phyloP scores from a whole-genome alignment of 1,140 invertebrate genomes.

The Cataglyphis hispanica region DNA sequence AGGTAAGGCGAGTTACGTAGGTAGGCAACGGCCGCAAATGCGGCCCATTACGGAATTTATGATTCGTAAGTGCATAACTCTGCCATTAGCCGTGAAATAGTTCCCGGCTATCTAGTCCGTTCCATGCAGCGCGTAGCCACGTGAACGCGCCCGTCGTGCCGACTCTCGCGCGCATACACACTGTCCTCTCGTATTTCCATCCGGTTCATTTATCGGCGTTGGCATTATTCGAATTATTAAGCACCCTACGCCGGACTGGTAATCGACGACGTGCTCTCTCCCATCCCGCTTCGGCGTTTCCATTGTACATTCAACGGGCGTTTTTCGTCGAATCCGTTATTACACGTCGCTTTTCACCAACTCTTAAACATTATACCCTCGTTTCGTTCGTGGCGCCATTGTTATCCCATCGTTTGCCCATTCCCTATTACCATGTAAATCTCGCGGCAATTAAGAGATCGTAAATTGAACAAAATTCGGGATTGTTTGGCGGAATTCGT shows the following conservation, averaged over 20 bases:
- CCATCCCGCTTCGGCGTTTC: background rate
- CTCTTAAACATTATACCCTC: constrained; percentile 42
- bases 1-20: constrained; percentile 61
- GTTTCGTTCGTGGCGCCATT: background rate
- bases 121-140: constrained; percentile 60
- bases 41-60: constrained; percentile 77
- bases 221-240: constrained; percentile 75
- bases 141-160: constrained; percentile 34
- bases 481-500: background rate
- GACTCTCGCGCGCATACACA: background rate
- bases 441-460: constrained; percentile 42
- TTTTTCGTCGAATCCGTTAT: constrained; percentile 49
- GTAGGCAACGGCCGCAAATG: constrained; percentile 51
- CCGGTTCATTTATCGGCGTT: constrained; percentile 71
- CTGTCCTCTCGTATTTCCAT: constrained; percentile 70
- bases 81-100: constrained; percentile 79
- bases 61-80: constrained; percentile 80
- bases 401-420: constrained; percentile 39
- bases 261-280: constrained; percentile 30
- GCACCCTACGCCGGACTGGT: constrained; percentile 38
- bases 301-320: constrained; percentile 8
- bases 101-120: constrained; percentile 74
- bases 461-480: background rate
- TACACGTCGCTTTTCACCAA: constrained; percentile 44
- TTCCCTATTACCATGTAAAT: constrained; percentile 11